phyloP scores from a whole-genome alignment of 2,113 vertebrate genomes.

The Xiphorhynchus elegans region DNA sequence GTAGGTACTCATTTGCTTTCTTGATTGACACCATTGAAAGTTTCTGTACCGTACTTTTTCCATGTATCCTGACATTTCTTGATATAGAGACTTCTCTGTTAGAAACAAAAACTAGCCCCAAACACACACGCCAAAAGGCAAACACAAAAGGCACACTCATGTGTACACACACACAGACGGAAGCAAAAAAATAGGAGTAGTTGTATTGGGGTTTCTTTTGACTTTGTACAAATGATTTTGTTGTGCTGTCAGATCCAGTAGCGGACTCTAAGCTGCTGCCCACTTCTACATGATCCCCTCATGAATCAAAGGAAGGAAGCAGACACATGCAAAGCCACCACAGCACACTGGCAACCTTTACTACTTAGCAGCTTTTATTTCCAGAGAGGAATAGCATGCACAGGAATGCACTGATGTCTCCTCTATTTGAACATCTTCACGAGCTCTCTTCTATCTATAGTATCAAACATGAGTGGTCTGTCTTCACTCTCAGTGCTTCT shows the following conservation, averaged over 20 bases:
- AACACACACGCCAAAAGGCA: neutral
- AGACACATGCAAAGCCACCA: neutral
- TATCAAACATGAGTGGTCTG: neutral
- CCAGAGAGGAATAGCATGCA: neutral
- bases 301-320: neutral
- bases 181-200: neutral
- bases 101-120: neutral
- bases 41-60: neutral
- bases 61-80: neutral
- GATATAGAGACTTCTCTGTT: neutral
- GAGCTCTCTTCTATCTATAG: neutral
- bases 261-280: neutral
- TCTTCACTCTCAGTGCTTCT: neutral
- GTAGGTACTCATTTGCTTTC: neutral
- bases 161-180: fast-evolving
- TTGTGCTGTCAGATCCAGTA: neutral
- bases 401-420: neutral
- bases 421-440: neutral
- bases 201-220: neutral
- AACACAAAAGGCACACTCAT: neutral
- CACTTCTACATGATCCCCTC: neutral
- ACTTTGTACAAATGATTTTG: neutral
- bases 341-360: neutral
- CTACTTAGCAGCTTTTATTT: neutral
- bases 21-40: neutral